Evolutionary conservation across 2,888 invertebrate species (phyloP).

Genomic region (Tanypteryx hageni): DNA sequence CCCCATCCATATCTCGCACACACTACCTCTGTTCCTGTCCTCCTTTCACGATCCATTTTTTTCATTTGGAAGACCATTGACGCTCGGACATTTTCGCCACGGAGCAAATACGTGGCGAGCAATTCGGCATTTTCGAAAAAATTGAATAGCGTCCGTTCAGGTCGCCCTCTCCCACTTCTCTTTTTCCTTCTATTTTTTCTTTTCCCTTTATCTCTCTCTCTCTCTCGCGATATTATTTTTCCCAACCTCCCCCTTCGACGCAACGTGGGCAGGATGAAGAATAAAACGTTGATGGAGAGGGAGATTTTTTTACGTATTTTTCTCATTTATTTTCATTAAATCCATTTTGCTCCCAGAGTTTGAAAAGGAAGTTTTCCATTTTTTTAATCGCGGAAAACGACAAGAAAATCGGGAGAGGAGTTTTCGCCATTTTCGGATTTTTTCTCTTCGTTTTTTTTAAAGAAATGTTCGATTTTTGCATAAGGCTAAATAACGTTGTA

Average conservation of each 20-base stretch:
- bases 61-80: conserved; percentile 22
- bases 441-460: too few relatives aligned
- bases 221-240: not conserved
- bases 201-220: not conserved
- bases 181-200: not conserved
- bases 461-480: too few relatives aligned
- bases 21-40: not conserved
- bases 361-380: not conserved
- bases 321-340: not conserved
- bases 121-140: conserved; percentile 28
- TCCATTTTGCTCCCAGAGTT: not conserved
- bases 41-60: conserved; percentile 5
- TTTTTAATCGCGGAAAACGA: too few relatives aligned
- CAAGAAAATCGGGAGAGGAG: too few relatives aligned
- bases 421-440: too few relatives aligned
- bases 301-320: not conserved
- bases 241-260: not conserved
- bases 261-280: not conserved
- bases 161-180: not conserved
- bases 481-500: too few relatives aligned
- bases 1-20: not conserved
- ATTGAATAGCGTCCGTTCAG: conserved; percentile 30
- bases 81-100: conserved; percentile 27
- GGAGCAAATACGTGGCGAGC: conserved; percentile 18
- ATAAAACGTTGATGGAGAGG: not conserved